Base-by-base conservation (phyloP, 2,797 vertebrate genomes). In the Poliocrania exsul region DNA sequence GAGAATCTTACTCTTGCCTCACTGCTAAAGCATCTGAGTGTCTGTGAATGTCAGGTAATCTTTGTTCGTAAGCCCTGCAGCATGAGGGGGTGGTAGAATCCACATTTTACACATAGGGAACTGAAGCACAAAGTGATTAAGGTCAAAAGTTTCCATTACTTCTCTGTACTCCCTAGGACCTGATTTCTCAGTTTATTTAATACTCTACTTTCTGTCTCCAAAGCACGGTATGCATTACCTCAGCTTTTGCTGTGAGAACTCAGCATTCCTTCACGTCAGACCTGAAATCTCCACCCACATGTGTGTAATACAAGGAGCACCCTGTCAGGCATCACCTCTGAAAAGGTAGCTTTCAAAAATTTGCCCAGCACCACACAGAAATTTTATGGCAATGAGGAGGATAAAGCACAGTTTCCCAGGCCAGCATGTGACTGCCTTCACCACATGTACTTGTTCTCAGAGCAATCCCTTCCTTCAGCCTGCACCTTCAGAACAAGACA, bases 61-160 rank as follows among this genome's bases (percentile, higher is more conserved):
- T 83, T 81, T 71, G 21, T 71, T 93, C 28, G 1, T 37, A 92
- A 93, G 25, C 73, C 65, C 69, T 90, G 81, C 53, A 88, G 57
- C 46, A 6, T 78, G 94, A 96, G 94, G 79, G 89, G 94, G 94
- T 93, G 91, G 87, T 88, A 75, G 61, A 61, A 93, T 92, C 73
- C 85, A 71, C 73, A 65, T 94, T 95, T 95, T 86, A 90, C 85
- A 90, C 85, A 88, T 9, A 51, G 11, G 69, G 90, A 96, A 92
- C 87, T 29, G 80, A 95, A 92, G 95, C 82, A 73, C 21, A 13
- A 86, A 90, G 54, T 40, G 50, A 91, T 81, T 81, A 96, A 96
- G 93, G 93, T 94, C 95, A 93, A 65, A 94, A 96, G 89, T 95
- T 96, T 96, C 96, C 96, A 90, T 69, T 70, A 91, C 77, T 92